These are phyloP conservation scores for Rhinophrynus dorsalis DNA, from an alignment of 2,797 vertebrate species.

Conservation along the genomic window DNA sequence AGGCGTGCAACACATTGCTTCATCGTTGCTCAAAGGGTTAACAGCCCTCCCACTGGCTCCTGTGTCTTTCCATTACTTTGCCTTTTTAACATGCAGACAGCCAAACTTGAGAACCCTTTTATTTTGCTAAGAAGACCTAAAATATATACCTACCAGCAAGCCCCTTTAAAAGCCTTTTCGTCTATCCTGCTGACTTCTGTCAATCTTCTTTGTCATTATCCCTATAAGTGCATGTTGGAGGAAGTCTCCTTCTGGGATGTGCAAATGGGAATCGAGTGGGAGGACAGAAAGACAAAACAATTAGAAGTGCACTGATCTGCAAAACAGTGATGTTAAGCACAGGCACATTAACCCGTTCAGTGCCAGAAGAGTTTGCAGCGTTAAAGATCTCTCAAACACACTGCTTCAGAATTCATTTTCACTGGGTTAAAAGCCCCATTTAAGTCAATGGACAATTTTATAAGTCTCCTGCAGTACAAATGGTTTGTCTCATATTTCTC, in stretches of 20 bases:
- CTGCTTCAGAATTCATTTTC: too few relatives aligned
- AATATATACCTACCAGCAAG: background rate
- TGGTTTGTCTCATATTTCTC: too few relatives aligned
- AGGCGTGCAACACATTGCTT: too few relatives aligned
- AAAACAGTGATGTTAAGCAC: too few relatives aligned
- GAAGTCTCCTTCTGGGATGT: conserved; percentile 17
- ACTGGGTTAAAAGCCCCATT: too few relatives aligned
- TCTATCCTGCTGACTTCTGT: conserved; percentile 15
- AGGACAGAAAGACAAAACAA: conserved; percentile 2
- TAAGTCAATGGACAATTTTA: too few relatives aligned
- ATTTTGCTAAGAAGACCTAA: background rate
- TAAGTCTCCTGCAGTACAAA: too few relatives aligned
- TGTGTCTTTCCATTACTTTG: background rate
- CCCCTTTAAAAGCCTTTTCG: background rate
- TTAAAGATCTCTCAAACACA: too few relatives aligned
- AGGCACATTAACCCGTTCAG: too few relatives aligned
- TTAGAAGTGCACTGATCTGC: background rate
- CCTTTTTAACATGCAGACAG: background rate
- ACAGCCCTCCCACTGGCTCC: background rate
- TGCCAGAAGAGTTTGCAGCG: too few relatives aligned
- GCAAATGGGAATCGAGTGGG: conserved; percentile 1
- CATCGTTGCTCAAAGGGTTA: too few relatives aligned
- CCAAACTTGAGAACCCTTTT: background rate
- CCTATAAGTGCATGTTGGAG: conserved; percentile 16
- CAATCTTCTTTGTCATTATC: background rate